Evolutionary conservation across 2,797 vertebrate genomes (phyloP).

Genomic region (Lutjanus argentimaculatus): DNA sequence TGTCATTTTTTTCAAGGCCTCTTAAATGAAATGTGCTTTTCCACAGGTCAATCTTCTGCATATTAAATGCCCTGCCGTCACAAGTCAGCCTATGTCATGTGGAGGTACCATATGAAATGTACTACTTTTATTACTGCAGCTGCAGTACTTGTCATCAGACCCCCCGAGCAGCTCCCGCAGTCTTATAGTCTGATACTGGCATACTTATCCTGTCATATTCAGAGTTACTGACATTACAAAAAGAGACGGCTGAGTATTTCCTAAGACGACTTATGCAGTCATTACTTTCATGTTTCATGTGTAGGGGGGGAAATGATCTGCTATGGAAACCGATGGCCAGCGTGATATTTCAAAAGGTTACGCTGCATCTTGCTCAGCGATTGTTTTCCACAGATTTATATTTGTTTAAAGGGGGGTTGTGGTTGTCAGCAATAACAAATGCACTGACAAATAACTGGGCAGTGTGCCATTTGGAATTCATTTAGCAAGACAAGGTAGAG

Average conservation of each 20-base stretch:
- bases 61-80: constrained; percentile 30
- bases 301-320: constrained; percentile 46
- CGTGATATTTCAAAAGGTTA: constrained; percentile 90
- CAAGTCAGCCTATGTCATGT: constrained; percentile 18
- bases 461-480: constrained; percentile 86
- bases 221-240: constrained; percentile 50
- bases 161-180: constrained; percentile 24
- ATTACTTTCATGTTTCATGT: constrained; percentile 71
- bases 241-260: constrained; percentile 33
- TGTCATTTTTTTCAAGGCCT: constrained; percentile 25
- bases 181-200: constrained; percentile 36
- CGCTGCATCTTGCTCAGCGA: constrained; percentile 77
- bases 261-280: constrained; percentile 57
- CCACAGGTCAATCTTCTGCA: constrained; percentile 1
- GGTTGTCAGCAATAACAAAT: constrained; percentile 87
- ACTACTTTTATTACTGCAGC: constrained; percentile 38
- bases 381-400: constrained; percentile 86
- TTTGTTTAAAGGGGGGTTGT: constrained; percentile 84
- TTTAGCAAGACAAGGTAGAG: constrained; percentile 79
- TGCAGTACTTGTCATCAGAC: constrained; percentile 35
- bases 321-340: constrained; percentile 76
- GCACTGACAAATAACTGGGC: constrained; percentile 84
- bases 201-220: constrained; percentile 63
- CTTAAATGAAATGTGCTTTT: constrained; percentile 33
- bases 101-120: constrained; percentile 27